These are phyloP conservation scores for Parazoanthus swiftii DNA, from an alignment of 92 coral and sea anemone species.

Conservation along the genomic window DNA sequence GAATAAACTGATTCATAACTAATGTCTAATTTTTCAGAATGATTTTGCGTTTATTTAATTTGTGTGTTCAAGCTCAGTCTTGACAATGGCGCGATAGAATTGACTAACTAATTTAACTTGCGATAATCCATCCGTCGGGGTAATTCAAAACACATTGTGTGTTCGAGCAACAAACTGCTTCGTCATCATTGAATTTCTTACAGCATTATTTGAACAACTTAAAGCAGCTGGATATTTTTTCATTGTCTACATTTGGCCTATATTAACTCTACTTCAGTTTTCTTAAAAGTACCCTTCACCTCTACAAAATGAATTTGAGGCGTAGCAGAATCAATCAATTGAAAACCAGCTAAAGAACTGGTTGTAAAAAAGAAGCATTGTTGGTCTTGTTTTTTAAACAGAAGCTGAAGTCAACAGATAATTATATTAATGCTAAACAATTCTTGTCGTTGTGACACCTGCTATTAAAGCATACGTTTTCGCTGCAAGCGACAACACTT, in stretches of 20 bases:
- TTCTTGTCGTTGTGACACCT: not conserved
- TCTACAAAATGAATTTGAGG: no score
- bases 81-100: not conserved
- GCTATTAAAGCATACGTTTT: not conserved
- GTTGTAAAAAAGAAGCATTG: not conserved
- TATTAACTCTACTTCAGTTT: no score
- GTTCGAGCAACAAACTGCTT: not conserved
- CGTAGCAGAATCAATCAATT: no score
- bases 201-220: not conserved
- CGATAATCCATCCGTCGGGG: not conserved
- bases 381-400: not conserved
- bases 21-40: no score
- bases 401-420: not conserved
- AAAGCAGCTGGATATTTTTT: not conserved
- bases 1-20: not conserved
- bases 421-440: not conserved
- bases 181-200: not conserved
- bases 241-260: no score
- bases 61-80: not conserved
- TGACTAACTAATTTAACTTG: not conserved
- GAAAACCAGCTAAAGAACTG: not conserved
- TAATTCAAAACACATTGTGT: not conserved
- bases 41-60: not conserved
- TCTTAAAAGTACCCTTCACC: not conserved
- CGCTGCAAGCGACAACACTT: not conserved